Percentiles rank a stretch among this genome's conserved stretches.
phyloP scores from a whole-genome alignment of 2,888 invertebrate species.

The Odontothrips loti region DNA sequence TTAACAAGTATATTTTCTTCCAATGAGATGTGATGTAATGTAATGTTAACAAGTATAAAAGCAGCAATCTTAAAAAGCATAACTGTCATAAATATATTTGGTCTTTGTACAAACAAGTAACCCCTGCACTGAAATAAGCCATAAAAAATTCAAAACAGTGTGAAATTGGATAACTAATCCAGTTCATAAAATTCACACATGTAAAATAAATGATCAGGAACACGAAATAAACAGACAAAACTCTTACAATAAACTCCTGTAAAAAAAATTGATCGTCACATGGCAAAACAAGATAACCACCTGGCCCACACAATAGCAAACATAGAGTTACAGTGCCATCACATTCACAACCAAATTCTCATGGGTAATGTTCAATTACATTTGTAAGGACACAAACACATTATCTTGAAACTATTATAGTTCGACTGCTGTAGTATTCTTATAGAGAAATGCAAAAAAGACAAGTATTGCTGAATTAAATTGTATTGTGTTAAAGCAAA shows the following conservation, averaged over 20 bases:
- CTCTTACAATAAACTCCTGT: not conserved
- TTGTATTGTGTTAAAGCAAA: not conserved
- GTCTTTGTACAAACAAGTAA: conserved; percentile 18
- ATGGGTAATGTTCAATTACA: not conserved
- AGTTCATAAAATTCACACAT: not conserved
- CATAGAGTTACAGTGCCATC: not conserved
- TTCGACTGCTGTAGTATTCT: not conserved
- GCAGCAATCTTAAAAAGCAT: not conserved
- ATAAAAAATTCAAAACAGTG: not conserved
- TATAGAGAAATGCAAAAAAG: not conserved
- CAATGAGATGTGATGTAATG: not conserved
- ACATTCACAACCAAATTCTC: not conserved
- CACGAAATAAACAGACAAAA: not conserved
- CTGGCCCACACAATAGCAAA: not conserved
- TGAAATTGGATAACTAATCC: not conserved
- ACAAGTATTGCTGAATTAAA: not conserved
- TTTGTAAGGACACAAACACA: not conserved
- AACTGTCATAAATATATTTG: conserved; percentile 27
- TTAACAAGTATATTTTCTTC: no score
- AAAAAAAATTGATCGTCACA: not conserved
- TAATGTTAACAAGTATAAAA: conserved; percentile 11
- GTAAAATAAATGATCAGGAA: not conserved
- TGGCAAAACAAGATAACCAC: not conserved
- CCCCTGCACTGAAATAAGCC: not conserved
- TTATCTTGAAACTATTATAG: not conserved